A percentile compares a stretch with the other conserved stretches of the same genome.
Evolutionary conservation across 2,797 vertebrate species (phyloP).

Genomic region (Vipera ursinii): DNA sequence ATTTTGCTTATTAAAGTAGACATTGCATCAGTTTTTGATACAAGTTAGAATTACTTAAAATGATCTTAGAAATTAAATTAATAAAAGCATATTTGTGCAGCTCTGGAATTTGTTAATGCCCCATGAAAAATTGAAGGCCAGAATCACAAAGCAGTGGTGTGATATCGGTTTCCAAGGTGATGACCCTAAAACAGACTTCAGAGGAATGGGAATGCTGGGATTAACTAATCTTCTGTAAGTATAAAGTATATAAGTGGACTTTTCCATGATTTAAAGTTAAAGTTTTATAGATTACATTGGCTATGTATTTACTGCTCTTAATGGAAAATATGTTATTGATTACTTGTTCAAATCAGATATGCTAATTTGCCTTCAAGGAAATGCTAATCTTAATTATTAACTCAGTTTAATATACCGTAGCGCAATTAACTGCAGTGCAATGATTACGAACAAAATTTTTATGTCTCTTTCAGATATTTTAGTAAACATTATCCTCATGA

Average conservation of each 20-base stretch:
- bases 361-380: neutral
- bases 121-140: conserved; percentile 81
- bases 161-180: conserved; percentile 98
- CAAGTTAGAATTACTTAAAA: neutral
- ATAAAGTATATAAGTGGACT: neutral
- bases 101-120: conserved; percentile 96
- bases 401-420: neutral
- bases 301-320: neutral
- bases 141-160: conserved; percentile 96
- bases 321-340: neutral
- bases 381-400: neutral
- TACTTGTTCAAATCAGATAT: neutral
- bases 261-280: conserved; percentile 21
- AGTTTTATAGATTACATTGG: neutral
- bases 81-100: conserved; percentile 73
- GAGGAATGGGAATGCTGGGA: conserved; percentile 97
- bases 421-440: neutral
- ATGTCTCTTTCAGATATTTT: conserved; percentile 81
- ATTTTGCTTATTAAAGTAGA: neutral
- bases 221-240: conserved; percentile 94
- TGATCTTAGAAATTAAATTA: conserved; percentile 35
- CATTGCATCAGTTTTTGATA: neutral
- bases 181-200: conserved; percentile 97
- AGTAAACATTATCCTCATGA: conserved; percentile 88
- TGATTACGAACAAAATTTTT: neutral